Evolutionary conservation across 2,113 vertebrate species (phyloP).

Genomic region (Sitta europaea): DNA sequence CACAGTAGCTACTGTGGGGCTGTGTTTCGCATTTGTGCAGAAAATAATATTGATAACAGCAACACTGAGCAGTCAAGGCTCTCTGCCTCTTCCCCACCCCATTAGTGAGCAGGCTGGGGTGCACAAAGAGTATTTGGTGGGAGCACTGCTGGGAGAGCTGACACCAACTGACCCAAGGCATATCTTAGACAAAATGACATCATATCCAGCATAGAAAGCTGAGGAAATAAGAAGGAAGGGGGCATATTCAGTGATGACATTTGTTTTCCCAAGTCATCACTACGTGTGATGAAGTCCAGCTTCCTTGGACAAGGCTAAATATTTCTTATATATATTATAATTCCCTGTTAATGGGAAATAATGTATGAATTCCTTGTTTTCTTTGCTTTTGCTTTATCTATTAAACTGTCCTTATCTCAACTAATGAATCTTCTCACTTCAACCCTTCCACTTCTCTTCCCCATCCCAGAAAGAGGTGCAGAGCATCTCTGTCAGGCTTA

Average conservation of each 20-base stretch:
- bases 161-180: not conserved
- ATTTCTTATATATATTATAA: too few species aligned
- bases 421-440: not conserved
- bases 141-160: not conserved
- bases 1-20: not conserved
- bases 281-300: not conserved
- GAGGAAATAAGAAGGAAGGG: not conserved
- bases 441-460: not conserved
- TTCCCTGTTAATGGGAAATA: not conserved
- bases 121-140: not conserved
- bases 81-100: not conserved
- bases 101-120: not conserved
- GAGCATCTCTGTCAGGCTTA: not conserved
- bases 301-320: not conserved
- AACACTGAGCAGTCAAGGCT: not conserved
- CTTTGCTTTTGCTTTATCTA: not conserved
- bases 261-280: not conserved
- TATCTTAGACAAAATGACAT: not conserved
- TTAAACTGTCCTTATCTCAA: not conserved
- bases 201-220: not conserved
- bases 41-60: not conserved
- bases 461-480: not conserved
- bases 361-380: not conserved
- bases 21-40: not conserved
- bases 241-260: accelerated